A percentile compares a stretch with the other conserved stretches of the same genome.
phyloP scores from a whole-genome alignment of 2,797 vertebrate genomes.

The Xiphorhynchus erythropygius region DNA sequence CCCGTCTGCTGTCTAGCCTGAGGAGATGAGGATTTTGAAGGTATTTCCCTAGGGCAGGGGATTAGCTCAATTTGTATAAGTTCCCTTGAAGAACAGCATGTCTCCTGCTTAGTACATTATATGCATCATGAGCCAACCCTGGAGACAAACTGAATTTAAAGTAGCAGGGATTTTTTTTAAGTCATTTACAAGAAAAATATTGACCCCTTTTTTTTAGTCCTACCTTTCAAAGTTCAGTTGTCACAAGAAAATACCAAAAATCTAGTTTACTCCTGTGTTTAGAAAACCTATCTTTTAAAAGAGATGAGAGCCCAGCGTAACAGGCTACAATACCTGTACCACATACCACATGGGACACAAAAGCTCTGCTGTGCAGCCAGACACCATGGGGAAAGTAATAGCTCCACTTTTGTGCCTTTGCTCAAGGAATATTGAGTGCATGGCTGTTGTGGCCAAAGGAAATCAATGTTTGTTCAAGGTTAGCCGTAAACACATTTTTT shows the following conservation, averaged over 20 bases:
- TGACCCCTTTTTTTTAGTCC: neutral
- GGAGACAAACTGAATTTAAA: neutral
- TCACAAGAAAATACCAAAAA: neutral
- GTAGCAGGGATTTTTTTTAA: neutral
- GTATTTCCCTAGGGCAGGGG: neutral
- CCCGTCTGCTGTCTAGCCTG: neutral
- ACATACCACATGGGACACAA: neutral
- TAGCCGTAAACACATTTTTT: neutral
- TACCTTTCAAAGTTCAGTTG: neutral
- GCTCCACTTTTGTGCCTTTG: neutral
- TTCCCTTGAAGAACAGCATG: neutral
- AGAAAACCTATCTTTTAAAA: neutral
- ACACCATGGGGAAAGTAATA: neutral
- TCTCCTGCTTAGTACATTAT: neutral
- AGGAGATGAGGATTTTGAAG: neutral
- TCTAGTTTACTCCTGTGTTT: neutral
- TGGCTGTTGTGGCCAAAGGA: neutral
- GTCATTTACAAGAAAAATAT: neutral
- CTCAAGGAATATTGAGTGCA: neutral
- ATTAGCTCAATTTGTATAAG: neutral
- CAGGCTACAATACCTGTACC: neutral
- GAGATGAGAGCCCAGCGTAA: neutral
- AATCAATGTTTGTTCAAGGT: neutral
- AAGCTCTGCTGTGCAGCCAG: neutral
- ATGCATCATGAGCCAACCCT: rapidly evolving